A percentile compares a stretch with the other conserved stretches of the same genome.
phyloP scores from a whole-genome alignment of 1,140 invertebrate genomes.

The Zaprionus gabonicus region DNA sequence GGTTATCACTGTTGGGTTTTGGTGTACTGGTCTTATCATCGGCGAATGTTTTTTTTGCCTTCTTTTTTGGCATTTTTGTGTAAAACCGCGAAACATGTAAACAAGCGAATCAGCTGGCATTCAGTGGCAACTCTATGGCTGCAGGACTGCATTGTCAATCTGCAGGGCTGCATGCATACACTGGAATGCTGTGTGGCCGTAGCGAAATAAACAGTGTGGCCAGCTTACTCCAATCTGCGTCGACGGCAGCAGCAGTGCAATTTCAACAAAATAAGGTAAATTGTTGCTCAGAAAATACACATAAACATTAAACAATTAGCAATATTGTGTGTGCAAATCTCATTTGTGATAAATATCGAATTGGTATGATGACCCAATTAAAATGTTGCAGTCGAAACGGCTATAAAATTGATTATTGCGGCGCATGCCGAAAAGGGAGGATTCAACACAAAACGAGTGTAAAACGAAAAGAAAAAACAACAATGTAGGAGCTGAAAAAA shows the following conservation, averaged over 20 bases:
- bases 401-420: conserved; percentile 73
- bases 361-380: neutral
- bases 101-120: conserved; percentile 22
- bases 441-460: conserved; percentile 58
- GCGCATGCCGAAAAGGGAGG: conserved; percentile 80
- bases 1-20: conserved; percentile 1
- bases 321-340: conserved; percentile 20
- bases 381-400: conserved; percentile 6
- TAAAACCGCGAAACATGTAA: conserved; percentile 21
- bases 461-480: conserved; percentile 47
- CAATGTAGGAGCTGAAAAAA: conserved; percentile 49
- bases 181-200: conserved; percentile 6
- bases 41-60: neutral
- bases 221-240: conserved; percentile 37
- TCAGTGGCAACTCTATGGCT: conserved; percentile 4
- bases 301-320: conserved; percentile 66
- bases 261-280: conserved; percentile 82
- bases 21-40: neutral
- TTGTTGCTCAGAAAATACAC: conserved; percentile 50
- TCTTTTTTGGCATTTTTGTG: conserved; percentile 44
- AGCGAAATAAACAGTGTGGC: conserved; percentile 35
- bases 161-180: conserved; percentile 17
- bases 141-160: conserved; percentile 12
- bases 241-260: conserved; percentile 58
- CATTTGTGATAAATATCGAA: conserved; percentile 15